Evolutionary conservation across 2,113 vertebrate species (phyloP).

Genomic region (Peromyscus maniculatus): DNA sequence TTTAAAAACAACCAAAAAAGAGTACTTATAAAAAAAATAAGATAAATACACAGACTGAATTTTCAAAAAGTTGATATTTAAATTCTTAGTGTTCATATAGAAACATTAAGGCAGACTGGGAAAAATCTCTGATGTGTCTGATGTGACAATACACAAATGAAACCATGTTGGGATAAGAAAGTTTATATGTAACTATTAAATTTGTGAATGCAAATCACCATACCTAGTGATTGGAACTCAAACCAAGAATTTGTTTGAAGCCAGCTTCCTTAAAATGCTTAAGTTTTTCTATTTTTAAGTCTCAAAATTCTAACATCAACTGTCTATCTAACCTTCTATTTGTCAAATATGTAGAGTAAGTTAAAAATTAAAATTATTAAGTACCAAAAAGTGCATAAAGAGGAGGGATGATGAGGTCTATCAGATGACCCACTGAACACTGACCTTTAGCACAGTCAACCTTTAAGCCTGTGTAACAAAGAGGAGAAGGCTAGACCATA

Average conservation of each 20-base stretch:
- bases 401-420: not conserved
- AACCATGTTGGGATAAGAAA: not conserved
- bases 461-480: not conserved
- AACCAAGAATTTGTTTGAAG: slow-evolving; percentile 28
- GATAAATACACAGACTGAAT: not conserved
- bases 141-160: not conserved
- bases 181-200: not conserved
- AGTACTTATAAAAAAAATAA: not conserved
- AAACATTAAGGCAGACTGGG: slow-evolving; percentile 16
- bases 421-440: not conserved
- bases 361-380: slow-evolving; percentile 48
- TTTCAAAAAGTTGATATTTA: slow-evolving; percentile 17
- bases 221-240: slow-evolving; percentile 8
- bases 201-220: slow-evolving; percentile 2
- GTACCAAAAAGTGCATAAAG: not conserved
- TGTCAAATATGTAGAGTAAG: not conserved
- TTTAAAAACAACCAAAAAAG: slow-evolving; percentile 12
- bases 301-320: slow-evolving; percentile 37
- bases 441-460: not conserved
- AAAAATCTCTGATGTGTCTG: not conserved
- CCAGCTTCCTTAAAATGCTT: not conserved
- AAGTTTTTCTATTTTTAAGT: not conserved
- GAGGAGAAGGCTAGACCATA: slow-evolving; percentile 59
- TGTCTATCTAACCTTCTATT: not conserved
- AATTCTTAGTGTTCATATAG: slow-evolving; percentile 24